A percentile compares a stretch with the other conserved stretches of the same genome.
Conservation (phyloP, 1,140 invertebrate species). For the Heterodera carotae region DNA sequence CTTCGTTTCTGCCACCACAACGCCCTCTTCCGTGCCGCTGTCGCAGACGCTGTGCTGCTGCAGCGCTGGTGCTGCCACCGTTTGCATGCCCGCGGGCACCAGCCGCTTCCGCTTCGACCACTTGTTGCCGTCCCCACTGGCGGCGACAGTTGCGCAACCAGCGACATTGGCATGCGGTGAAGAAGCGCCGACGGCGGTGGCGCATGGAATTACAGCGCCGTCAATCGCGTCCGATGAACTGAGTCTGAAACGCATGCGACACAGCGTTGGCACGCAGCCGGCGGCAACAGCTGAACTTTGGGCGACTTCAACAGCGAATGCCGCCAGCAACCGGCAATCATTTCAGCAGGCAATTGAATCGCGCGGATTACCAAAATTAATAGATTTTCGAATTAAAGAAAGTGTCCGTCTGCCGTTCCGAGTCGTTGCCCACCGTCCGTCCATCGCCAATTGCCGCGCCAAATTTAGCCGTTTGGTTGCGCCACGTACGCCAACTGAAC, state of each 20-base stretch:
- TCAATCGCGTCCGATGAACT: not conserved
- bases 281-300: constrained; percentile 13
- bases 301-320: constrained; percentile 9
- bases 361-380: too few relatives aligned
- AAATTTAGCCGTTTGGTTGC: constrained; percentile 16
- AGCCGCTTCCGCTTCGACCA: constrained; percentile 51
- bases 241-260: constrained; percentile 14
- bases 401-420: constrained; percentile 44
- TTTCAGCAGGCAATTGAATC: not conserved
- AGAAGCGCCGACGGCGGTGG: not conserved
- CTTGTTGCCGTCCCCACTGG: constrained; percentile 14
- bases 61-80: too few relatives aligned
- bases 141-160: not conserved
- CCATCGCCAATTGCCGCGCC: not conserved
- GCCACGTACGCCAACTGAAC: constrained; percentile 46
- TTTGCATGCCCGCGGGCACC: not conserved
- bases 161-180: constrained; percentile 20
- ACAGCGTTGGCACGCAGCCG: not conserved
- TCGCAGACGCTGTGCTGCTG: constrained; percentile 12
- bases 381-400: constrained; percentile 35
- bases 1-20: constrained; percentile 44
- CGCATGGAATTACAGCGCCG: not conserved
- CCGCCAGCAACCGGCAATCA: not conserved
- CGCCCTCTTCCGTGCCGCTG: constrained; percentile 26
- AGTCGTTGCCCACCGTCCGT: constrained; percentile 41